phyloP scores from a whole-genome alignment of 2,113 vertebrate species.

The Protobothrops mucrosquamatus region DNA sequence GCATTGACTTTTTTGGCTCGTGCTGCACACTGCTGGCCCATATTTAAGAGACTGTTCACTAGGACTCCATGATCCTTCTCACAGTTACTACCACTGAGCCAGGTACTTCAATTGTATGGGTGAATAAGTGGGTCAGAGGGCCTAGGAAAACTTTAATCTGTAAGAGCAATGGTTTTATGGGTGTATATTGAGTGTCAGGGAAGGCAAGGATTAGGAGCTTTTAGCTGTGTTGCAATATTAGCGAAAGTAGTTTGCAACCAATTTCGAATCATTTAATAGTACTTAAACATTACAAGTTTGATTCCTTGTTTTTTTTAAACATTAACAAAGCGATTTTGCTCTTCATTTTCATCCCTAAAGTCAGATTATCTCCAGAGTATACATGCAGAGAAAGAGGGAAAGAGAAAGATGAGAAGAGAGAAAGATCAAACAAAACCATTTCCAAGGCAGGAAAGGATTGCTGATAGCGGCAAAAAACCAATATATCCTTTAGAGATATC shows the following conservation, averaged over 20 bases:
- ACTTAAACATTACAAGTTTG: background rate
- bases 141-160: background rate
- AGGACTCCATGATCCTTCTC: too few species aligned
- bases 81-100: too few species aligned
- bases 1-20: too few species aligned
- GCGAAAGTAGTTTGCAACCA: background rate
- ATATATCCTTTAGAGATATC: background rate
- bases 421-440: background rate
- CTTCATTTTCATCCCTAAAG: background rate
- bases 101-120: too few species aligned
- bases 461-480: background rate
- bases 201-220: too few species aligned
- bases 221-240: background rate
- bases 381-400: background rate
- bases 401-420: background rate
- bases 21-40: too few species aligned
- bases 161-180: background rate
- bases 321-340: background rate
- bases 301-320: background rate
- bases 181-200: too few species aligned
- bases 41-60: too few species aligned
- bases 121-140: background rate
- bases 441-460: background rate
- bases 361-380: background rate
- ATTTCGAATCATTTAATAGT: background rate